These are phyloP conservation scores for Erythrolamprus reginae DNA, from an alignment of 2,113 vertebrate genomes.

Conservation along the genomic window DNA sequence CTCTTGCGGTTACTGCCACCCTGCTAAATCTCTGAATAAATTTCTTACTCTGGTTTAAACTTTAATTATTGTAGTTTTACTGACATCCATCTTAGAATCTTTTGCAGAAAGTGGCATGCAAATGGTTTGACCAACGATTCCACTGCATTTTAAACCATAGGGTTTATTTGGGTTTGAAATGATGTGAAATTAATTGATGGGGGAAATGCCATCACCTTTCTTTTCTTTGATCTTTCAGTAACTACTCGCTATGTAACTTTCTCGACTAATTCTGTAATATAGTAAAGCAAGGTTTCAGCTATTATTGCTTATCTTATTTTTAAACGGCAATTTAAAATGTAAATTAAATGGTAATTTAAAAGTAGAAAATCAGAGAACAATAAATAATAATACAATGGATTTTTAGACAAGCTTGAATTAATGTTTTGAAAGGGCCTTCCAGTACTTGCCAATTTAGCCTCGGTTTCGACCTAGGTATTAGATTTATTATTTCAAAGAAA, in stretches of 20 bases:
- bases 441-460: constrained; percentile 11
- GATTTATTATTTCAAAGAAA: neutral
- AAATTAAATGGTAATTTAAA: too few species aligned
- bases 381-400: constrained; percentile 3
- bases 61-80: neutral
- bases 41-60: neutral
- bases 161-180: neutral
- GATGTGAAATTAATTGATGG: neutral
- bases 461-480: neutral
- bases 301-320: neutral
- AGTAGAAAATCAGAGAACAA: constrained; percentile 6
- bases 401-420: constrained; percentile 5
- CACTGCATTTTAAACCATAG: neutral
- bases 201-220: neutral
- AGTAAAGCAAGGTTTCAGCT: neutral
- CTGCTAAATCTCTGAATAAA: neutral
- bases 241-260: neutral
- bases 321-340: neutral
- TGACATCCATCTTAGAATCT: neutral
- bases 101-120: neutral
- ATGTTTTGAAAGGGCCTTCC: neutral
- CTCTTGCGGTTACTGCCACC: neutral
- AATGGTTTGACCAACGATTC: neutral
- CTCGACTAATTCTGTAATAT: neutral
- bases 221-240: neutral